Evolutionary conservation across 2,888 invertebrate genomes (phyloP).

Genomic region (Caprella mutica): DNA sequence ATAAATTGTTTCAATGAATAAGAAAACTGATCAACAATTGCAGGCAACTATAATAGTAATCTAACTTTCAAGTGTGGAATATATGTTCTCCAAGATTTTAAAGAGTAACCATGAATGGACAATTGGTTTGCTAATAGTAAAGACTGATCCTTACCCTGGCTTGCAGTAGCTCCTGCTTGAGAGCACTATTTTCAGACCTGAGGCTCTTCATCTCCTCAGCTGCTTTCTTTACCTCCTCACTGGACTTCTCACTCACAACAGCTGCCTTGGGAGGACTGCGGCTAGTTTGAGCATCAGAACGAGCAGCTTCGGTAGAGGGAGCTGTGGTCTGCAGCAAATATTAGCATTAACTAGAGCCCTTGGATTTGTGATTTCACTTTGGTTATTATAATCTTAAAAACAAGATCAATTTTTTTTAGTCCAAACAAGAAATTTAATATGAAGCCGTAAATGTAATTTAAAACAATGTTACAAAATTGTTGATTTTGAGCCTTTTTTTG

Average conservation of each 20-base stretch:
- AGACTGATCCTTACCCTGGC: conserved; percentile 41
- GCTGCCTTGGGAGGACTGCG: too few relatives aligned
- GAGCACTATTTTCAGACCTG: conserved; percentile 62
- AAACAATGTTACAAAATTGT: too few relatives aligned
- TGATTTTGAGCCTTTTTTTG: too few relatives aligned
- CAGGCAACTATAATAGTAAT: neutral
- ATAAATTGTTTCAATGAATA: neutral
- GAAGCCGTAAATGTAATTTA: too few relatives aligned
- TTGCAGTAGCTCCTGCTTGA: conserved; percentile 73
- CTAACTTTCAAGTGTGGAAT: neutral
- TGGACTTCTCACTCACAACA: conserved; percentile 40
- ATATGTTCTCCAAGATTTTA: neutral
- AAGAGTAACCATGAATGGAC: neutral
- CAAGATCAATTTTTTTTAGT: too few relatives aligned
- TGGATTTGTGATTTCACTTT: too few relatives aligned
- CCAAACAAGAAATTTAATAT: too few relatives aligned
- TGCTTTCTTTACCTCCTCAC: conserved; percentile 54
- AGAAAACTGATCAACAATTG: neutral
- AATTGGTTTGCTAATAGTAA: neutral
- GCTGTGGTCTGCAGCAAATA: too few relatives aligned
- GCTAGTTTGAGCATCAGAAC: too few relatives aligned
- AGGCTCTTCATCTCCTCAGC: conserved; percentile 62
- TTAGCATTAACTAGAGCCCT: too few relatives aligned
- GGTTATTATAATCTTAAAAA: too few relatives aligned
- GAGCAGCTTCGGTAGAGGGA: too few relatives aligned